Percentiles rank a stretch among this genome's conserved stretches.
Conservation (phyloP, 2,888 invertebrate genomes). For the Pyrgus malvae region DNA sequence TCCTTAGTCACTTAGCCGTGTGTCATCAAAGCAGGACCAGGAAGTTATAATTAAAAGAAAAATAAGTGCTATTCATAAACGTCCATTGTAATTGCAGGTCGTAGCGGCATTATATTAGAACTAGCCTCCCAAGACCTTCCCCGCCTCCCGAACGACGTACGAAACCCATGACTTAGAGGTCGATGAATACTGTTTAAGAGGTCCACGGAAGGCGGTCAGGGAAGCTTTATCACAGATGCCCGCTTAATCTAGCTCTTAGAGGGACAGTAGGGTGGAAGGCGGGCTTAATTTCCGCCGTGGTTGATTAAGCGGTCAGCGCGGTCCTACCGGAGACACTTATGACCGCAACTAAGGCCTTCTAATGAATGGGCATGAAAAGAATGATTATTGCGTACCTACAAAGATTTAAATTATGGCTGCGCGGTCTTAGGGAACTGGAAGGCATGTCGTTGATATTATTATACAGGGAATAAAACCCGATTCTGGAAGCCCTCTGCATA, state of each 20-base stretch:
- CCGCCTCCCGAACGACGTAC: conserved; percentile 34
- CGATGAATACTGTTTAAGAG: conserved; percentile 1
- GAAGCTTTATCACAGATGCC: conserved; percentile 63
- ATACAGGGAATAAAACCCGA: too few species aligned
- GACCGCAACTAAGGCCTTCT: conserved; percentile 36
- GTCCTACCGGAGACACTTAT: conserved; percentile 43
- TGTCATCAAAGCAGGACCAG: conserved; percentile 43
- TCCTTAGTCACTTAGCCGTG: conserved; percentile 20
- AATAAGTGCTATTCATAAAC: conserved; percentile 79
- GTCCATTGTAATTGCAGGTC: conserved; percentile 67
- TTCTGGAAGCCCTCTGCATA: too few species aligned
- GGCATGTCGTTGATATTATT: too few species aligned
- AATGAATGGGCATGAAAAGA: conserved; percentile 38
- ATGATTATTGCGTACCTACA: conserved; percentile 39
- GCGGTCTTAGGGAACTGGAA: too few species aligned
- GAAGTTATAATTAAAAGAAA: conserved; percentile 78
- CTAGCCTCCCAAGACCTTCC: conserved; percentile 50
- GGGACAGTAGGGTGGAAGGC: conserved; percentile 50
- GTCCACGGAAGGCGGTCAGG: conserved; percentile 44
- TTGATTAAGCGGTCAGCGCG: conserved; percentile 44
- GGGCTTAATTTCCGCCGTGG: conserved; percentile 40
- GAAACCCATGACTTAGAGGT: too few species aligned
- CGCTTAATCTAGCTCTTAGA: conserved; percentile 78
- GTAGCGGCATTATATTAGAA: conserved; percentile 60
- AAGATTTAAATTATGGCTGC: conserved; percentile 34